Conservation (phyloP, 2,888 invertebrate genomes). For the Fragum fragum region DNA sequence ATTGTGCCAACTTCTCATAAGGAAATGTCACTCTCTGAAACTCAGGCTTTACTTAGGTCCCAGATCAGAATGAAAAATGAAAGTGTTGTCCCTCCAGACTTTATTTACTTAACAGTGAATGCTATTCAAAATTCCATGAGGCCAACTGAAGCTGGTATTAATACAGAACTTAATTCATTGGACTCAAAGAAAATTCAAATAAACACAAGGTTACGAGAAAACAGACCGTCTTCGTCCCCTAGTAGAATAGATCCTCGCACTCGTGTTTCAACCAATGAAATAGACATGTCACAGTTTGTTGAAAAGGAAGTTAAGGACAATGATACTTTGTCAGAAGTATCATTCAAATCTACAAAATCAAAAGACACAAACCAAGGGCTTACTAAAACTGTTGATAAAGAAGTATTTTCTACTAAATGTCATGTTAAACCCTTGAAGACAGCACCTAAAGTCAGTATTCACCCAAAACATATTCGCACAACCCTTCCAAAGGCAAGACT, state of each 20-base stretch:
- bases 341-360: constrained; percentile 72
- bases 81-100: constrained; percentile 83
- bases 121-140: constrained; percentile 82
- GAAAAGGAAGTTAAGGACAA: constrained; percentile 66
- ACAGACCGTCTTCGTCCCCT: constrained; percentile 84
- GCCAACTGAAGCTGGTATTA: constrained; percentile 75
- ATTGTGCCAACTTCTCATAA: constrained; percentile 74
- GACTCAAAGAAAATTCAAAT: constrained; percentile 53
- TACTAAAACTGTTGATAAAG: constrained; percentile 70
- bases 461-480: constrained; percentile 77
- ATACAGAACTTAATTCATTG: constrained; percentile 76
- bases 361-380: constrained; percentile 68
- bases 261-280: constrained; percentile 79
- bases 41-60: constrained; percentile 83
- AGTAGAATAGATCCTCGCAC: constrained; percentile 84
- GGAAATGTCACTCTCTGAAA: constrained; percentile 82
- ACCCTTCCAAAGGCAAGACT: constrained; percentile 81
- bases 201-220: constrained; percentile 49
- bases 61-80: constrained; percentile 84
- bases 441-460: constrained; percentile 72
- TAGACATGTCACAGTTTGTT: constrained; percentile 74
- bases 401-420: constrained; percentile 75
- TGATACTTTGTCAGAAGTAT: constrained; percentile 74
- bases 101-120: constrained; percentile 85
- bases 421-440: constrained; percentile 71